phyloP scores from a whole-genome alignment of 2,888 invertebrate species.

The Heliconius ismenius region DNA sequence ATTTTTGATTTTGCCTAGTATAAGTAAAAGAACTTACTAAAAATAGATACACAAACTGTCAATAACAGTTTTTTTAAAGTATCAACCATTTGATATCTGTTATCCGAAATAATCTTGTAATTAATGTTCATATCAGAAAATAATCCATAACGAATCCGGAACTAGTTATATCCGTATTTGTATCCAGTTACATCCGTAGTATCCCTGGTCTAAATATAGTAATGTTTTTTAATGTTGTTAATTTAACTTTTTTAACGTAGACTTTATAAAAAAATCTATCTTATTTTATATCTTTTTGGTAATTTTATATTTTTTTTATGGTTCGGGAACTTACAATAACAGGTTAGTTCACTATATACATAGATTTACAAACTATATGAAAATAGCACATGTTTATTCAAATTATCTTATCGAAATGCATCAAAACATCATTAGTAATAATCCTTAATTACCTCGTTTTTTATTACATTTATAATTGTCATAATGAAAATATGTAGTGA shows the following conservation, averaged over 20 bases:
- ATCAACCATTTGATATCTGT: not conserved
- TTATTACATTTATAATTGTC: constrained; percentile 43
- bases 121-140: no score
- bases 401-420: not conserved
- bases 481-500: constrained; percentile 57
- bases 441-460: not conserved
- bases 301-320: not conserved
- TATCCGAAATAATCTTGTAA: not conserved
- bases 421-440: not conserved
- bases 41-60: not conserved
- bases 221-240: not conserved
- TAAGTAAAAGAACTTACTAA: not conserved
- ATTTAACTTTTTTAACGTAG: not conserved
- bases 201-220: not conserved
- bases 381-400: not conserved
- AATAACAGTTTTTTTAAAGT: no score
- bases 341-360: not conserved
- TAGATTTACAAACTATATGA: not conserved
- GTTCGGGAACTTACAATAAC: no score
- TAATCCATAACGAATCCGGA: no score
- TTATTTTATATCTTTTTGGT: not conserved
- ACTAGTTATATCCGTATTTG: not conserved
- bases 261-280: not conserved
- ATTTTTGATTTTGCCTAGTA: not conserved
- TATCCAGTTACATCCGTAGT: not conserved